Evolutionary conservation across 2,888 invertebrate species (phyloP), one percentile per base, ranked within the genome.

Genomic region (Apotomis betuletana): DNA sequence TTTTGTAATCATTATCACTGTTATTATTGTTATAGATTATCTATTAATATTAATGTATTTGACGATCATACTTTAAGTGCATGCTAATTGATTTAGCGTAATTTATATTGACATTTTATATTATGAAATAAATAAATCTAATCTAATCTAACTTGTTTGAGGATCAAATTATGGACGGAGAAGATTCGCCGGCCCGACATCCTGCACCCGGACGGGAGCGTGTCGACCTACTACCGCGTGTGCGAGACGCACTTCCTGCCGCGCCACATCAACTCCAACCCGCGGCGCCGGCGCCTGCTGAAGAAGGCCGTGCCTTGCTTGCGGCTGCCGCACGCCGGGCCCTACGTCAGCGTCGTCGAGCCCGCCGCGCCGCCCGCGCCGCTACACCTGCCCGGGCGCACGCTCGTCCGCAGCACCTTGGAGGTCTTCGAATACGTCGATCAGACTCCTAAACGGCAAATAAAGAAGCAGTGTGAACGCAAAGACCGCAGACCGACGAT

Each of bases 201-300:
- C 9, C 3, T 54, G 44, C 68, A 36, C 13, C 1, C 13, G 8
- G 36, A 49, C 60, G 70, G 70, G 10, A 36, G 27, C 9, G 70
- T 70, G 55, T 70, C 70, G n/a, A 54, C 38, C 65, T 67, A 65
- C 65, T 65, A 70, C 65, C 65, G 70, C 15, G 60, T 70, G n/a
- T 70, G 70, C 65, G 70, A 70, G 60, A 49, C 5, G 55, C 70
- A 70, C 60, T 70, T 70, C 65, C 4, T 9, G 15, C 46, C 54
- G 38, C 12, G 49, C 2, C 38, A 55, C 55, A 44, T 70, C 4
- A 49, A 15, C 63, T 0, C 5, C 10, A 55, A 59, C 60, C 9
- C 3, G 5, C 6, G 12, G n/a, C 70, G 70, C 12, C 54, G 60
- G 46, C 65, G 70, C n/a, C 70, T 70, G 15, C 5, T 4, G 8